These are phyloP conservation scores for Melanogrammus aeglefinus DNA, from an alignment of 2,797 vertebrate species.

Conservation along the genomic window DNA sequence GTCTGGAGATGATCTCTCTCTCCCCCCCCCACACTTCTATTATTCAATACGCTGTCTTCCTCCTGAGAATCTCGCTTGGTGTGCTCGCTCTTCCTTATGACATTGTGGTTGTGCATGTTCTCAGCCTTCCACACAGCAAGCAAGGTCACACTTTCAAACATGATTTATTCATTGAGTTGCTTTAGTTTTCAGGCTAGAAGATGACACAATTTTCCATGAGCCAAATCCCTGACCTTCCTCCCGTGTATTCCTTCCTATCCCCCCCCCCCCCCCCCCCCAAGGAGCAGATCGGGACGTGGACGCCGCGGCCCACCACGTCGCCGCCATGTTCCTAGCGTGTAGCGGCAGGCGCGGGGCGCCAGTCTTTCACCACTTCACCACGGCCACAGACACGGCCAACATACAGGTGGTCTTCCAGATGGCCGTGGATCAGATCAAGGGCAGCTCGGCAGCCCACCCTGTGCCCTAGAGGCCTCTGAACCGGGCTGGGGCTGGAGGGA, in stretches of 20 bases:
- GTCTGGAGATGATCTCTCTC: neutral
- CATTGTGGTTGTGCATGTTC: slow-evolving; percentile 30
- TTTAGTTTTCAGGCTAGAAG: neutral
- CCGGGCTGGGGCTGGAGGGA: neutral
- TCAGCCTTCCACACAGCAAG: slow-evolving; percentile 16
- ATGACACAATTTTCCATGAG: too few species aligned
- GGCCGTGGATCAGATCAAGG: slow-evolving; percentile 57
- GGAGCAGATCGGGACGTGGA: slow-evolving; percentile 66
- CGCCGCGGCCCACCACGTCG: slow-evolving; percentile 63
- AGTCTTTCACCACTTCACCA: slow-evolving; percentile 72
- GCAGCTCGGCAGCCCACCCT: slow-evolving; percentile 55
- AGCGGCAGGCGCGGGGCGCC: slow-evolving; percentile 32
- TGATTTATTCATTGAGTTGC: neutral
- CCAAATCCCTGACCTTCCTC: too few species aligned
- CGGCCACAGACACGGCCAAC: slow-evolving; percentile 62
- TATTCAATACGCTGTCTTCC: neutral
- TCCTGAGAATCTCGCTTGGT: neutral
- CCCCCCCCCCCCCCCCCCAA: slow-evolving; percentile 25
- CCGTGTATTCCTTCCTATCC: neutral
- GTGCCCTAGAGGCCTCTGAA: slow-evolving; percentile 42
- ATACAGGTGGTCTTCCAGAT: slow-evolving; percentile 61
- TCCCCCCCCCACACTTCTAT: neutral
- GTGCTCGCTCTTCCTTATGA: neutral
- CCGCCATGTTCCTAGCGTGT: slow-evolving; percentile 58
- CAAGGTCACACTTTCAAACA: neutral